These are phyloP conservation scores for Geodia barretti DNA, from an alignment of 37 sponge, comb jelly and placozoan genomes.

Conservation along the genomic window DNA sequence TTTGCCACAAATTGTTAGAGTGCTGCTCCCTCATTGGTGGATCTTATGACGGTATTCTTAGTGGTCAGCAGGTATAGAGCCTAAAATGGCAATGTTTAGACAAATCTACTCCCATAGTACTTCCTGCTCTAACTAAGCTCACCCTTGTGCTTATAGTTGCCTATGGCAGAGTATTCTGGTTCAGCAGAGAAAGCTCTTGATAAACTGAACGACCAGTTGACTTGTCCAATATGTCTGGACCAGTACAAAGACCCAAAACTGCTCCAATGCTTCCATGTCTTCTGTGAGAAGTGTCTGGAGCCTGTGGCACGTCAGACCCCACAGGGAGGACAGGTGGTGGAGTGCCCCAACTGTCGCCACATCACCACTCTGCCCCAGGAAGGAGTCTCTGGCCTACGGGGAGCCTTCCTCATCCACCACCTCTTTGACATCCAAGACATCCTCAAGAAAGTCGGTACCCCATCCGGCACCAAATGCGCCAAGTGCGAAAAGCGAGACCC, in stretches of 20 bases:
- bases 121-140: no score
- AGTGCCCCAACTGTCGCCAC: slow-evolving; percentile 62
- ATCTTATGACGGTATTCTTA: no score
- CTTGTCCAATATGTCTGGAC: slow-evolving; percentile 29
- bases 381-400: slow-evolving; percentile 50
- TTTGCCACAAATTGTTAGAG: no score
- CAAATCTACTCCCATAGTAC: no score
- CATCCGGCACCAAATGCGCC: not conserved
- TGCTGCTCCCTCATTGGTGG: no score
- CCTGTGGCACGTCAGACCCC: slow-evolving; percentile 6
- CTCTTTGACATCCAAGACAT: slow-evolving; percentile 42
- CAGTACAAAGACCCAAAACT: slow-evolving; percentile 45
- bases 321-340: slow-evolving; percentile 9
- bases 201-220: slow-evolving; percentile 19
- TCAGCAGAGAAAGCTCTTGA: slow-evolving; percentile 32
- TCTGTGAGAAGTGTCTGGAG: slow-evolving; percentile 28
- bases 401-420: slow-evolving; percentile 63
- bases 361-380: slow-evolving; percentile 19
- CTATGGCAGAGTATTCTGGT: no score
- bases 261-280: slow-evolving; percentile 50
- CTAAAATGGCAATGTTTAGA: no score
- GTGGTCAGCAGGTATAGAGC: not conserved
- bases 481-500: not conserved
- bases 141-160: no score
- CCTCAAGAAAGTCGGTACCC: slow-evolving; percentile 10